Base-by-base conservation (phyloP, 1,140 invertebrate genomes). In the Trachymyrmex septentrionalis region DNA sequence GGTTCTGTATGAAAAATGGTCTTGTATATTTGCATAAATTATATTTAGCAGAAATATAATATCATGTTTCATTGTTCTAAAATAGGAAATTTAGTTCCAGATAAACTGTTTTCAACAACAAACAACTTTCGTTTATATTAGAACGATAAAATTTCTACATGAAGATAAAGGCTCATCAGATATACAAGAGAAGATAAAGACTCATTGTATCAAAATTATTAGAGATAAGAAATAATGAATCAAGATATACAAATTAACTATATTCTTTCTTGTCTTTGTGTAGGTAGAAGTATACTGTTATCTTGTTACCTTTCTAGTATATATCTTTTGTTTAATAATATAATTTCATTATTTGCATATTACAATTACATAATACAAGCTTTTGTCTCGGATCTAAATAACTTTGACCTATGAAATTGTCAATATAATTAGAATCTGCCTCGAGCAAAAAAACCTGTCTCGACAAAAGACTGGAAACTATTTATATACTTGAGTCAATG, bases 181-280 rank as follows among this genome's bases (percentile, higher is more conserved):
- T 38, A 38, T 9, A 38, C 0, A 38, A 38, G 38, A 38, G 10
- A 67, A 48, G 21, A 69, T 24, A 69, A 69, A 69, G 12, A 69
- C 6, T 48, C 1, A 7, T 38, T 3, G 5, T 50, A 16, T 44
- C 34, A 48, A 1, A 16, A 3, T 69, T 69, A 69, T 69, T 14
- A 1, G 14, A 69, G 38, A 69, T 69, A 69, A 50, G 66, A 69
- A 48, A 10, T n/a, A n/a, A 57, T 10, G 12, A 24, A 24, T 69
- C 21, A 69, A 69, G 38, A 69, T 69, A 69, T 48, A 69, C 3
- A 27, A 69, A 48, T 21, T 38, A 14, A 48, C 16, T 69, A 48
- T 7, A 24, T 38, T 21, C 0, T 67, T n/a, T 9, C 10, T n/a
- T 4, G 0, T 64, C 38, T 69, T 69, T 69, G 21, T 24, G 0